Evolutionary conservation across 2,888 invertebrate species (phyloP).

Genomic region (Cheilosia grossa): DNA sequence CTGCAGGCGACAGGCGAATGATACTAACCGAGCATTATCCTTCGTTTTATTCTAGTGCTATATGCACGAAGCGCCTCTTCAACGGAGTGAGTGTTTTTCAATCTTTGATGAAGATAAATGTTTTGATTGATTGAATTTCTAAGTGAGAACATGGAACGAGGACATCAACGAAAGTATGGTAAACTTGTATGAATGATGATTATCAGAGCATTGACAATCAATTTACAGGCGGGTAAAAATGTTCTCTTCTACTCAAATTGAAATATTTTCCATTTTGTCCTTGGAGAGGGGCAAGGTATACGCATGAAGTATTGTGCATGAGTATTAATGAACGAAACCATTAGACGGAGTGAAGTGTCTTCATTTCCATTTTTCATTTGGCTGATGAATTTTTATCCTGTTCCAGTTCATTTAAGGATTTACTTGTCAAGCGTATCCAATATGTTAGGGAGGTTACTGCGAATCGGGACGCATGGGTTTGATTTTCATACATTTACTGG

Average conservation of each 20-base stretch:
- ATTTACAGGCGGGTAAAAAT: slow-evolving; percentile 22
- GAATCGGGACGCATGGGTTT: not conserved
- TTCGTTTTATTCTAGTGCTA: not conserved
- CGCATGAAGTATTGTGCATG: slow-evolving; percentile 14
- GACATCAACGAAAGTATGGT: slow-evolving; percentile 30
- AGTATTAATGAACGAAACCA: slow-evolving; percentile 46
- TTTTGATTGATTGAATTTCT: slow-evolving; percentile 48
- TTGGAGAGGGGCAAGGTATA: not conserved
- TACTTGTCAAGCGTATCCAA: not conserved
- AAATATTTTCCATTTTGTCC: slow-evolving; percentile 23
- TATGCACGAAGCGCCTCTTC: too few relatives aligned
- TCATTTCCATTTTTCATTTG: slow-evolving; percentile 54
- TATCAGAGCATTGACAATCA: slow-evolving; percentile 38
- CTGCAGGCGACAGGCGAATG: not conserved
- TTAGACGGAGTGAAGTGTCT: slow-evolving; percentile 42
- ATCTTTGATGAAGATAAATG: slow-evolving; percentile 49
- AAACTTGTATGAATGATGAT: slow-evolving; percentile 42
- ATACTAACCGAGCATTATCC: not conserved
- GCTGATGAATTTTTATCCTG: slow-evolving; percentile 56
- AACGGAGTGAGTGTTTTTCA: not conserved
- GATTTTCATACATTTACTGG: not conserved
- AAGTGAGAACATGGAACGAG: slow-evolving; percentile 4
- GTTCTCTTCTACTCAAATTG: slow-evolving; percentile 19
- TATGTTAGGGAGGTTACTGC: too few relatives aligned
- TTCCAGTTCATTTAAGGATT: slow-evolving; percentile 51